Base-by-base conservation (phyloP, 2,113 vertebrate genomes). In the Psittacula cyanocephala region DNA sequence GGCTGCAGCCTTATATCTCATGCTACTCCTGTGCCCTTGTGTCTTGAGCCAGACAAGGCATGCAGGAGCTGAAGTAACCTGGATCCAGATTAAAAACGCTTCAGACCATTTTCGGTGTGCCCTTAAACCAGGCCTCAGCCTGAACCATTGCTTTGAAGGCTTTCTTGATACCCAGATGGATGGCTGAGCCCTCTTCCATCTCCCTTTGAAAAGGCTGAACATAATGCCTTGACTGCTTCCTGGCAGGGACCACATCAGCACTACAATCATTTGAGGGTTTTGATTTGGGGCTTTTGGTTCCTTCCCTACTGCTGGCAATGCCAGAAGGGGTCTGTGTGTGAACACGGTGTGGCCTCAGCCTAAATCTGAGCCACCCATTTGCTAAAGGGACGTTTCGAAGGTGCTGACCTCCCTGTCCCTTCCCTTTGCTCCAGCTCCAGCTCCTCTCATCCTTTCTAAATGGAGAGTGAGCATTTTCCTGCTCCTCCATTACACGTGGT, bases 281-380 rank as follows among this genome's bases (percentile, higher is more conserved):
- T 37, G 13, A 59, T 65, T n/a, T 85, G 37, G 5, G 8, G 3
- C 3, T 49, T 90, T 86, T 37, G 15, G 64, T 33, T 80, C 22
- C 23, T 91, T 83, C 8, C 27, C 10, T 44, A 13, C 24, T 91
- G 29, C 22, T 77, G 29, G 12, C 78, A 84, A 8, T n/a, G 43
- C 13, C 63, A 37, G 6, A 9, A 67, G 28, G 12, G 10, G 4
- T 18, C 24, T 2, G 0, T 52, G 3, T 62, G 49, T 47, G 11
- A 25, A 31, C 4, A 13, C 2, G 6, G 24, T 82, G 27, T 12
- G 35, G 29, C 43, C 14, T 49, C 62, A 80, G 22, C 33, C 8
- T 18, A 10, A 62, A 6, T 7, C 4, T 68, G 33, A 60, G 17
- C 19, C 27, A 49, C 3, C 0, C 0, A 1, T 81, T 63, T 81